phyloP scores from a whole-genome alignment of 2,797 vertebrate species.

The Danionella dracula region DNA sequence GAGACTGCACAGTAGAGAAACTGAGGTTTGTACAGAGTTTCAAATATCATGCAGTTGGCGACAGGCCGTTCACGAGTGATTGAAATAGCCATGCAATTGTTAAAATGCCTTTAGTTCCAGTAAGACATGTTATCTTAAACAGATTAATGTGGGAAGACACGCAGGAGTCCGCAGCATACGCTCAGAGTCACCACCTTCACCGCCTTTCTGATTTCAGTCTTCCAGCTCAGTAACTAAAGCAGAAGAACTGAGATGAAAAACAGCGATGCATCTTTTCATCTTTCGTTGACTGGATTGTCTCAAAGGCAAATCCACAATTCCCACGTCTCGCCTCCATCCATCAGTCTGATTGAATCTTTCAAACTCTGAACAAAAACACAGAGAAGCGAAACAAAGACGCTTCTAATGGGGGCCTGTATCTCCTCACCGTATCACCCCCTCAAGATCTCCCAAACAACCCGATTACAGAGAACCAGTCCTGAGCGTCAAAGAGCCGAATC shows the following conservation, averaged over 20 bases:
- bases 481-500: slow-evolving; percentile 49
- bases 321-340: slow-evolving; percentile 21
- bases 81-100: background rate
- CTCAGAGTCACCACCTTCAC: background rate
- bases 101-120: background rate
- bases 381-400: slow-evolving; percentile 39
- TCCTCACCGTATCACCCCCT: slow-evolving; percentile 8
- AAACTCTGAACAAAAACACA: slow-evolving; percentile 45
- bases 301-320: background rate
- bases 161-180: background rate
- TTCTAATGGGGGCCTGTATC: slow-evolving; percentile 16
- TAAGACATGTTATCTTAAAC: background rate
- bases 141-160: background rate
- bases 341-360: slow-evolving; percentile 22
- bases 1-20: background rate
- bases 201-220: background rate
- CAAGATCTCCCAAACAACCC: slow-evolving; percentile 50
- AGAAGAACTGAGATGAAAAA: background rate
- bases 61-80: background rate
- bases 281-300: slow-evolving; percentile 15
- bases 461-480: slow-evolving; percentile 55
- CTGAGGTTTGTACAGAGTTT: background rate
- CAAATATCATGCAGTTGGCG: background rate
- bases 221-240: slow-evolving; percentile 12
- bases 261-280: slow-evolving; percentile 28